Percentiles rank a stretch among this genome's conserved stretches.
These are phyloP conservation scores for Hiodon alosoides DNA, from an alignment of 2,113 vertebrate genomes.

Conservation along the genomic window DNA sequence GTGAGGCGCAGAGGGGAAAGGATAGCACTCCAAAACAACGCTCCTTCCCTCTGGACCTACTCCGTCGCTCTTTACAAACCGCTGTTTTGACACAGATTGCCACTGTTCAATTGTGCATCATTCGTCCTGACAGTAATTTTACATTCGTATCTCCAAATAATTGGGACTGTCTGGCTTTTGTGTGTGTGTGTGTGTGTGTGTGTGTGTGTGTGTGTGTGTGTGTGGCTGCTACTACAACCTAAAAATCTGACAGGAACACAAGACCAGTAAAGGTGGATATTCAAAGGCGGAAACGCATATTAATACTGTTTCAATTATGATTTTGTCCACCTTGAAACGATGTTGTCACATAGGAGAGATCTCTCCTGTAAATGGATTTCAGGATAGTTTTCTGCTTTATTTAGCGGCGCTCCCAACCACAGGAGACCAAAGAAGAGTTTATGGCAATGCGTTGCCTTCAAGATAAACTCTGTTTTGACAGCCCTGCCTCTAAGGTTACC, in stretches of 20 bases:
- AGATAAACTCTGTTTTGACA: slow-evolving; percentile 45
- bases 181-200: slow-evolving; percentile 10
- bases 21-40: slow-evolving; percentile 55
- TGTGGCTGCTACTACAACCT: background rate
- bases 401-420: slow-evolving; percentile 38
- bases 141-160: slow-evolving; percentile 39
- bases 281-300: background rate
- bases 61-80: slow-evolving; percentile 32
- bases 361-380: background rate
- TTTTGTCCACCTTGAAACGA: background rate
- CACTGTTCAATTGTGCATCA: slow-evolving; percentile 27
- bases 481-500: slow-evolving; percentile 47
- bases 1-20: slow-evolving; percentile 50
- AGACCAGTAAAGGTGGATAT: slow-evolving; percentile 8
- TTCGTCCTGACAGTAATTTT: slow-evolving; percentile 39
- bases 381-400: slow-evolving; percentile 34
- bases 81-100: slow-evolving; percentile 48
- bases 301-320: background rate
- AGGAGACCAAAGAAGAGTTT: slow-evolving; percentile 10
- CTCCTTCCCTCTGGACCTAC: slow-evolving; percentile 26
- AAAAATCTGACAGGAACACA: slow-evolving; percentile 8
- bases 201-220: slow-evolving; percentile 9
- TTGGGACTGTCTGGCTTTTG: slow-evolving; percentile 25
- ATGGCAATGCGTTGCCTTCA: slow-evolving; percentile 44
- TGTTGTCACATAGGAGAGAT: background rate